Evolutionary conservation across 2,797 vertebrate species (phyloP).

Genomic region (Scolopax rusticola): DNA sequence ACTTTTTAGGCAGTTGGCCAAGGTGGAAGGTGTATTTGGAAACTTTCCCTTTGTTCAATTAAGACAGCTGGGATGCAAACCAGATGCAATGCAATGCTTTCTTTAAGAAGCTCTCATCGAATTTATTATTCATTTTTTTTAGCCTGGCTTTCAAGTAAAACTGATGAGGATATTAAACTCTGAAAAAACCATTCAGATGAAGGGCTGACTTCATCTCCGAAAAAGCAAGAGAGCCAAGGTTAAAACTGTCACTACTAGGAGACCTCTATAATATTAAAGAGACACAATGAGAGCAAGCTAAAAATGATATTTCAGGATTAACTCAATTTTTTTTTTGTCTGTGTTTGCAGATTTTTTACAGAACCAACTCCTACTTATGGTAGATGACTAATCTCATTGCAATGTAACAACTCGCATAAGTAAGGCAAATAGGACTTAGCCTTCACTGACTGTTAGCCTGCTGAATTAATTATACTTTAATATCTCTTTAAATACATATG

Average conservation of each 20-base stretch:
- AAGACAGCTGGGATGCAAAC: slow-evolving; percentile 47
- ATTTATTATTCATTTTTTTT: slow-evolving; percentile 50
- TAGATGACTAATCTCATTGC: slow-evolving; percentile 61
- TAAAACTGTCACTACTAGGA: slow-evolving; percentile 45
- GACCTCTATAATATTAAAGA: slow-evolving; percentile 36
- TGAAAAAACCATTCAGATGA: slow-evolving; percentile 24
- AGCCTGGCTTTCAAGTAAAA: slow-evolving; percentile 43
- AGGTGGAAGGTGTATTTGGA: slow-evolving; percentile 55
- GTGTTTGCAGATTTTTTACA: slow-evolving; percentile 46
- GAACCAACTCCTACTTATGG: slow-evolving; percentile 49
- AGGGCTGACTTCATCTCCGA: slow-evolving; percentile 11
- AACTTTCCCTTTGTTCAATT: slow-evolving; percentile 63
- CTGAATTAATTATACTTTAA: slow-evolving; percentile 3
- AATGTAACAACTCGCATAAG: not conserved
- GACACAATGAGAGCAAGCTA: slow-evolving; percentile 57
- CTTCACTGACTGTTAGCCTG: not conserved
- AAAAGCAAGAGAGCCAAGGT: slow-evolving; percentile 21
- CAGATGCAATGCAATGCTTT: slow-evolving; percentile 20
- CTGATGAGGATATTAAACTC: slow-evolving; percentile 7
- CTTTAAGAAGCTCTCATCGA: slow-evolving; percentile 43
- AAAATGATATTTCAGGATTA: slow-evolving; percentile 51
- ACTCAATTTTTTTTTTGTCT: not conserved
- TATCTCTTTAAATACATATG: not conserved
- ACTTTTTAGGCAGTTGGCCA: slow-evolving; percentile 6
- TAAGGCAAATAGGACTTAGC: slow-evolving; percentile 30